These are phyloP conservation scores for Trididemnum nubilum DNA, from an alignment of 23 tunicate genomes.

Conservation along the genomic window DNA sequence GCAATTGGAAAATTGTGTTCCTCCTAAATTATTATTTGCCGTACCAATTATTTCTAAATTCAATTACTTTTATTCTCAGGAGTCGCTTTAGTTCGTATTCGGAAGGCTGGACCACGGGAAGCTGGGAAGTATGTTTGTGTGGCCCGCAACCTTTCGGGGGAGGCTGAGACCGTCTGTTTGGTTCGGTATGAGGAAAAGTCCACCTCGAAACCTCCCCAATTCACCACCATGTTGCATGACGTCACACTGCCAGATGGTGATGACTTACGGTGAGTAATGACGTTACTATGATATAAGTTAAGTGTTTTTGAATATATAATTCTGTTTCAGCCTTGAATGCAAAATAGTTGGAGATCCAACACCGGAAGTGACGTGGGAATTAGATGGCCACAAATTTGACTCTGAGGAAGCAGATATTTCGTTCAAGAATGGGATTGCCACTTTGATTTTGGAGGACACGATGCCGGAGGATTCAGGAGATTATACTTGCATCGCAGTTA, in stretches of 20 bases:
- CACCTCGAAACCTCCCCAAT: constrained; percentile 41
- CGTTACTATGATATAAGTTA: neutral
- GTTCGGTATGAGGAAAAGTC: constrained; percentile 37
- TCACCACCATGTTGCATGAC: constrained; percentile 51
- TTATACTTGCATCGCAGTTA: constrained; percentile 64
- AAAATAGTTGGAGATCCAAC: constrained; percentile 49
- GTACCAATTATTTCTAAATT: too few species aligned
- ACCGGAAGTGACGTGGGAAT: constrained; percentile 60
- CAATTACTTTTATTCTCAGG: too few species aligned
- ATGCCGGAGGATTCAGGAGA: constrained; percentile 89
- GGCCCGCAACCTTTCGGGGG: constrained; percentile 90
- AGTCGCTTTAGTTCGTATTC: constrained; percentile 73
- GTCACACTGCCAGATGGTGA: constrained; percentile 67
- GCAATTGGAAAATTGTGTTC: too few species aligned
- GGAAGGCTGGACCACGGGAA: constrained; percentile 78
- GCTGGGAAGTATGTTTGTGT: constrained; percentile 86
- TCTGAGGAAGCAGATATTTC: constrained; percentile 74
- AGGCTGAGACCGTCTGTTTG: constrained; percentile 66
- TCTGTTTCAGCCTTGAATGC: constrained; percentile 54
- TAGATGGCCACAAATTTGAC: constrained; percentile 73
- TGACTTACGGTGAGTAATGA: constrained; percentile 67
- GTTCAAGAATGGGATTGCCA: constrained; percentile 74
- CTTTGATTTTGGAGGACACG: constrained; percentile 68
- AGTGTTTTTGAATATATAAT: too few species aligned
- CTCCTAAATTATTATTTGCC: too few species aligned